Conservation (phyloP, 2,113 vertebrate species). For the Nerophis ophidion region DNA sequence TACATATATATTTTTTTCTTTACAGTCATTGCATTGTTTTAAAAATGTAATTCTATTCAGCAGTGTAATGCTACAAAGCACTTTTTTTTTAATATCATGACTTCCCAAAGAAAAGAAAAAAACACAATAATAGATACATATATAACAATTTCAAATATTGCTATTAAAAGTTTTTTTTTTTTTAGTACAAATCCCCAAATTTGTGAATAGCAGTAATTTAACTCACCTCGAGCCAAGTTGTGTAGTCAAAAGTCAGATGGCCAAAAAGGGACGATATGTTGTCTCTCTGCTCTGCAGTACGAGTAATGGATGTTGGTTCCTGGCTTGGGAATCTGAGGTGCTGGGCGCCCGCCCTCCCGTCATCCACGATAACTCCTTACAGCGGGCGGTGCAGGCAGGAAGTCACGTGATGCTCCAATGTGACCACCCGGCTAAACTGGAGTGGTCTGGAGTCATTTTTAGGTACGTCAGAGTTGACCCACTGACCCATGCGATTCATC, state of each 20-base stretch:
- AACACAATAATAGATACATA: neutral
- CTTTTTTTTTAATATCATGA: neutral
- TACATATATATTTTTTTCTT: constrained; percentile 16
- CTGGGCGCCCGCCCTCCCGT: constrained; percentile 17
- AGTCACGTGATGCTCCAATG: constrained; percentile 11
- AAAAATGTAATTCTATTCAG: no score
- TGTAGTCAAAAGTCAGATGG: constrained; percentile 38
- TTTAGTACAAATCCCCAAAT: neutral
- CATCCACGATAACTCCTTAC: constrained; percentile 5
- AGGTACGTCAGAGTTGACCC: no score
- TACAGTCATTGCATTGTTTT: no score
- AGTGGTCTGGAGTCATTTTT: no score
- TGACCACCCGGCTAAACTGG: no score
- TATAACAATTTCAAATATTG: neutral
- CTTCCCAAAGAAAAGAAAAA: neutral
- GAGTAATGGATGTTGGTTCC: constrained; percentile 14
- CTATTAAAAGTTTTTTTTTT: neutral
- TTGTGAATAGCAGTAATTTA: neutral
- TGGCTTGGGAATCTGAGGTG: constrained; percentile 9
- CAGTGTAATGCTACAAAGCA: no score
- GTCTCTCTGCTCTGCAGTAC: neutral
- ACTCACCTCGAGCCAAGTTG: constrained; percentile 22
- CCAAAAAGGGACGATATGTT: constrained; percentile 9
- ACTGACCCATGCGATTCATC: no score
- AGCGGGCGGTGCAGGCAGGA: constrained; percentile 10